phyloP scores from a whole-genome alignment of 2,888 invertebrate genomes.

The Heliconius ethilla region DNA sequence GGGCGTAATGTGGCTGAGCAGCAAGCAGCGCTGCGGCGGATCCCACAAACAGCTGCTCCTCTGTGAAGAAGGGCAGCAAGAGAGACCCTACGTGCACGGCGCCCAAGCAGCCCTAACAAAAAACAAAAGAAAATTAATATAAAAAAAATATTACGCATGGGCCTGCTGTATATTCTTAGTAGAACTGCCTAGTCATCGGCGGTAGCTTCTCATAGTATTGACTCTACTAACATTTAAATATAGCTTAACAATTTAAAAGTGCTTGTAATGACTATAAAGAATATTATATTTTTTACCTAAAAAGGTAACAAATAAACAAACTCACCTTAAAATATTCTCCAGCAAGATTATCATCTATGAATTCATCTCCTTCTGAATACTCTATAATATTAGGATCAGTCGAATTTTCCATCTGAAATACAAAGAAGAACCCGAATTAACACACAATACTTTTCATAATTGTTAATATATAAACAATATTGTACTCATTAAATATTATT shows the following conservation, averaged over 20 bases:
- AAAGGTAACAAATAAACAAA: not conserved
- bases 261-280: too few species aligned
- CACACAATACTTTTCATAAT: not conserved
- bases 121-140: not conserved
- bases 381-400: constrained; percentile 65
- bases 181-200: too few species aligned
- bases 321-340: constrained; percentile 76
- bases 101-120: constrained; percentile 90
- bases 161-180: too few species aligned
- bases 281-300: not conserved
- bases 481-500: too few species aligned
- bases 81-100: constrained; percentile 92
- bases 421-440: not conserved
- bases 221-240: too few species aligned
- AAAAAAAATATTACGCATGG: not conserved
- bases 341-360: constrained; percentile 64
- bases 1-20: constrained; percentile 73
- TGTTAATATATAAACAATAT: not conserved
- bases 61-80: constrained; percentile 92
- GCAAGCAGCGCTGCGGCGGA: constrained; percentile 69
- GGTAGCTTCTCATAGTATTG: too few species aligned
- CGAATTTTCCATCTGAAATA: constrained; percentile 58
- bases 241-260: too few species aligned
- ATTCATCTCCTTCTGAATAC: constrained; percentile 68
- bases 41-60: constrained; percentile 87